phyloP scores from a whole-genome alignment of 2,113 vertebrate genomes.

The Saccopteryx leptura region DNA sequence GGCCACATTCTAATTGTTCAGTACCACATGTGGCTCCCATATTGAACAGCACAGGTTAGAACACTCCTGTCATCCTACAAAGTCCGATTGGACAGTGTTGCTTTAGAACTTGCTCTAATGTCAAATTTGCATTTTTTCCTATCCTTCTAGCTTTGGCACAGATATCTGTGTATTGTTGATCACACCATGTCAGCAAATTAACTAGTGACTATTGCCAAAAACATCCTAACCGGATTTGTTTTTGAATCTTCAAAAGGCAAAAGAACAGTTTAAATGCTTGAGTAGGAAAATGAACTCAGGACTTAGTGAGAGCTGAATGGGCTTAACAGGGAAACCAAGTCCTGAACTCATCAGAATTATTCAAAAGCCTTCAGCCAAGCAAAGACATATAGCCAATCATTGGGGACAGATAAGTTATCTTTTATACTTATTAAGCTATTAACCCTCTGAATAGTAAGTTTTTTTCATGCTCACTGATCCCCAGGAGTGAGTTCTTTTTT shows the following conservation, averaged over 20 bases:
- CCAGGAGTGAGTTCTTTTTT: no score
- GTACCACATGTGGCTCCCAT: not conserved
- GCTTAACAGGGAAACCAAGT: slow-evolving; percentile 55
- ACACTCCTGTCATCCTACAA: not conserved
- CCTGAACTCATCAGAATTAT: not conserved
- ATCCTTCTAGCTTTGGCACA: not conserved
- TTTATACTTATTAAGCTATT: not conserved
- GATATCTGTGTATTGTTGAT: not conserved
- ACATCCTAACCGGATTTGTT: not conserved
- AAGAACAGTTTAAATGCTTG: slow-evolving; percentile 41
- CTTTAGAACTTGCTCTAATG: not conserved
- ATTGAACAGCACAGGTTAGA: not conserved
- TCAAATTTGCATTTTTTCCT: slow-evolving; percentile 13
- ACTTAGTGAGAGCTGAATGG: slow-evolving; percentile 34
- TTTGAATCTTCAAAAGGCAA: slow-evolving; percentile 10
- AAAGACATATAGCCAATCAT: not conserved
- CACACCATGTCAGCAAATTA: not conserved
- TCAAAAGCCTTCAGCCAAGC: slow-evolving; percentile 28
- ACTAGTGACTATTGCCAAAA: slow-evolving; percentile 24
- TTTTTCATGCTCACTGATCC: no score
- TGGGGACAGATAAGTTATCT: not conserved
- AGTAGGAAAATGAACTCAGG: slow-evolving; percentile 41
- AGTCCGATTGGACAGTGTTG: not conserved
- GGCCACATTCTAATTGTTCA: slow-evolving; percentile 29
- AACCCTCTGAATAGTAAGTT: no score